Conservation (phyloP, 2,797 vertebrate species). For the Onychomys torridus region DNA sequence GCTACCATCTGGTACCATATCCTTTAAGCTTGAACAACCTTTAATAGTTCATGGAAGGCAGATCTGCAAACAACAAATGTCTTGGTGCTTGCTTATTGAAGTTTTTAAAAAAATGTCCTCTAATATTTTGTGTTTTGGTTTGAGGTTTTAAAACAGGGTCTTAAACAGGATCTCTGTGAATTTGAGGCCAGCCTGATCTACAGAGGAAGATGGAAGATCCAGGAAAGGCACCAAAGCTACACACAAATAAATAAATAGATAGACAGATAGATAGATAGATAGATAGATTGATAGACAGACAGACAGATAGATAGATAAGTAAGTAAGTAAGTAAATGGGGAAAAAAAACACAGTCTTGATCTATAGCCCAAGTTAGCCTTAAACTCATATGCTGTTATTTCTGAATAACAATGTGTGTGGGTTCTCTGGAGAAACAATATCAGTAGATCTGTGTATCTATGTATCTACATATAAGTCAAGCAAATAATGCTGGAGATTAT, state of each 20-base stretch:
- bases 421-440: neutral
- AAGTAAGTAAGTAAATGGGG: no score
- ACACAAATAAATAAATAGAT: no score
- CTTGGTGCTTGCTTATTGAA: neutral
- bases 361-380: neutral
- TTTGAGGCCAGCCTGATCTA: no score
- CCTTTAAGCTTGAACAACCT: neutral
- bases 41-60: conserved; percentile 30
- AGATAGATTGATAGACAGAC: no score
- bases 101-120: neutral
- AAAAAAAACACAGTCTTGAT: no score
- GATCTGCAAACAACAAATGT: conserved; percentile 48
- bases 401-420: neutral
- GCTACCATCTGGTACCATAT: conserved; percentile 41
- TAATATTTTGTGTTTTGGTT: conserved; percentile 1
- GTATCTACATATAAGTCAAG: neutral
- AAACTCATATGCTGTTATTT: neutral
- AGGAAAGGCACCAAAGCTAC: no score
- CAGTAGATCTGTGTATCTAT: neutral
- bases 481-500: neutral
- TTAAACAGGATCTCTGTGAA: no score
- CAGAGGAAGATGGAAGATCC: no score
- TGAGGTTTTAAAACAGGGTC: neutral
- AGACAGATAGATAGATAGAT: no score
- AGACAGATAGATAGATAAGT: no score